Base-by-base conservation (phyloP, 2,888 invertebrate species). In the Malacosoma neustria region DNA sequence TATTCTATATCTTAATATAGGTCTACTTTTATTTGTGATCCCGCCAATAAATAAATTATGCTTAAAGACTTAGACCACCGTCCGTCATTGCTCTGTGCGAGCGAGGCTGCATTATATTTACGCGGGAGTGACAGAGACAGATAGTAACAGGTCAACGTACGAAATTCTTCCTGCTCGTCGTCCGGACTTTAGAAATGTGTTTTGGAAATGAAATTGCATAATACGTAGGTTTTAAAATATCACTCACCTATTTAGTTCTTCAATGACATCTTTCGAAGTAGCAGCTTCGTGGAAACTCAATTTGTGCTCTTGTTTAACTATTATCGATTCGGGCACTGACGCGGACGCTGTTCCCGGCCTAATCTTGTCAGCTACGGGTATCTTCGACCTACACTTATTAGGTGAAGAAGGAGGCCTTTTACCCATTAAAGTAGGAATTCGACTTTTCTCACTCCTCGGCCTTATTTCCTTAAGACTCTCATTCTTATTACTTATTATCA, bases 211-310 rank as follows among this genome's bases (percentile, higher is more conserved):
- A n/a, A n/a, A n/a, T n/a, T n/a, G n/a, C n/a, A n/a, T n/a, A n/a
- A n/a, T n/a, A n/a, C n/a, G n/a, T n/a, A n/a, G n/a, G n/a, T n/a
- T n/a, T n/a, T n/a, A n/a, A n/a, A n/a, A n/a, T n/a, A n/a, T n/a
- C n/a, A n/a, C n/a, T n/a, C 41, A 82, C 87, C 87, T 87, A 63
- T 92, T 92, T 11, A 93, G 77, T 59, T 92, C 92, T 54, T 92
- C 92, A 50, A 93, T 92, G 37, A 92, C 91, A 62, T 92, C 92
- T 61, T 92, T 92, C 32, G 92, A 92, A 29, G 92, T 91, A 9
- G 92, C 91, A 43, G 90, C 87, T 59, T 92, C 92, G 54, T 91
- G 92, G 60, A 92, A 92, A 72, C 91, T 91, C 40, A 91, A 70
- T 5, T 89, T 89, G 51, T 91, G 81, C 40, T 89, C 89, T 50